Evolutionary conservation across 1,140 invertebrate species (phyloP).

Genomic region (Tetramorium simillimum): DNA sequence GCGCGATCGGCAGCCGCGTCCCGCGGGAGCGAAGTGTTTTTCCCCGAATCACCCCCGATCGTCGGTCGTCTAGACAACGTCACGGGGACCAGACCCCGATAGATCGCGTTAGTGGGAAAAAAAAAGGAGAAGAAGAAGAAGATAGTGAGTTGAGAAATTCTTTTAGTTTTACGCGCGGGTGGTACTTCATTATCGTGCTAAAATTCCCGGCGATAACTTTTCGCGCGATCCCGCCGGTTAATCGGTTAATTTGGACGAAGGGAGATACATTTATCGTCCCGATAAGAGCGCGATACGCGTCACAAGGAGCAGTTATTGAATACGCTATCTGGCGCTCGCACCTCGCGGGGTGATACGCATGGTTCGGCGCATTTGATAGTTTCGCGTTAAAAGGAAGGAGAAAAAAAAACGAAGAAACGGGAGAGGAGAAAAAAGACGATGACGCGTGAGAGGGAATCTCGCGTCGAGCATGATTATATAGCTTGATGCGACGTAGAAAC

Average conservation of each 20-base stretch:
- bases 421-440: neutral
- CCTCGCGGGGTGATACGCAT: conserved; percentile 8
- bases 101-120: neutral
- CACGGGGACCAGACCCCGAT: neutral
- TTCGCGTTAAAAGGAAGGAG: neutral
- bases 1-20: conserved; percentile 3
- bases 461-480: neutral
- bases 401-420: neutral
- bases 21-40: neutral
- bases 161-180: conserved; percentile 14
- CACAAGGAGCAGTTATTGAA: conserved; percentile 2
- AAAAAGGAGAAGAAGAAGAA: neutral
- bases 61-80: neutral
- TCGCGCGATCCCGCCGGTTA: neutral
- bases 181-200: neutral
- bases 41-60: neutral
- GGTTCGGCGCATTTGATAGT: neutral
- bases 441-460: neutral
- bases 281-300: neutral
- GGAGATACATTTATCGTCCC: neutral
- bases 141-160: neutral
- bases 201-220: conserved; percentile 17
- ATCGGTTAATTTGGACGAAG: conserved; percentile 19
- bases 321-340: neutral
- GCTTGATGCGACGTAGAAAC: neutral